Evolutionary conservation across 2,888 invertebrate genomes (phyloP).

Genomic region (Apodemia hepburni): DNA sequence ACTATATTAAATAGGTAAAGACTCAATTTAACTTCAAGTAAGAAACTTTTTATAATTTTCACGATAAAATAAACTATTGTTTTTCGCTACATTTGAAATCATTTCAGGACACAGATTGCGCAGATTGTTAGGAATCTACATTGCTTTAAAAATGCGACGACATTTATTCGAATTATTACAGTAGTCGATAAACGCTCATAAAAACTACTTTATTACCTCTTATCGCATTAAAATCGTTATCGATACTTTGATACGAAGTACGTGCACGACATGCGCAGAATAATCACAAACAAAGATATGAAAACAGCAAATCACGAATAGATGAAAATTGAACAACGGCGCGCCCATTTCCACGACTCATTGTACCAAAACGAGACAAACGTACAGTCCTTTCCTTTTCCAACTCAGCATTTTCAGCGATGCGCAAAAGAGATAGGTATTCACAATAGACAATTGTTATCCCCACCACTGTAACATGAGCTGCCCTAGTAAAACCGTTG

Average conservation of each 20-base stretch:
- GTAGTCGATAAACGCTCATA: constrained; percentile 31
- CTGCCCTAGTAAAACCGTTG: constrained; percentile 50
- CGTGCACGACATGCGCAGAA: constrained; percentile 53
- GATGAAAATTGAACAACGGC: constrained; percentile 64
- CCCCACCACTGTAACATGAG: constrained; percentile 53
- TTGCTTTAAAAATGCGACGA: constrained; percentile 38
- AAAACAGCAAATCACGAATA: constrained; percentile 49
- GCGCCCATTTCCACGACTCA: constrained; percentile 52
- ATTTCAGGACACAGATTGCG: too few species aligned
- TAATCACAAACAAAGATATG: constrained; percentile 35
- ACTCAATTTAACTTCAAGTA: too few species aligned
- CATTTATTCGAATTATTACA: constrained; percentile 30
- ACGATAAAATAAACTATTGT: too few species aligned
- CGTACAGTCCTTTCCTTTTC: constrained; percentile 43
- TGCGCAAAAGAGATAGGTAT: constrained; percentile 71
- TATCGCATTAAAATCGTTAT: constrained; percentile 23
- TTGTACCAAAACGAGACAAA: constrained; percentile 54
- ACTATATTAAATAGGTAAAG: too few species aligned
- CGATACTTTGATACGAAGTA: constrained; percentile 16
- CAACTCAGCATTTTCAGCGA: constrained; percentile 51
- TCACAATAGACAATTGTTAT: constrained; percentile 79
- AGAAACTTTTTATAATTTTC: too few species aligned
- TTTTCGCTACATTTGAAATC: too few species aligned
- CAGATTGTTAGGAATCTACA: constrained; percentile 36
- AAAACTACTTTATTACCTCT: constrained; percentile 23